Evolutionary conservation across 2,888 invertebrate species (phyloP).

Genomic region (Rhagophthalmus giganteus): DNA sequence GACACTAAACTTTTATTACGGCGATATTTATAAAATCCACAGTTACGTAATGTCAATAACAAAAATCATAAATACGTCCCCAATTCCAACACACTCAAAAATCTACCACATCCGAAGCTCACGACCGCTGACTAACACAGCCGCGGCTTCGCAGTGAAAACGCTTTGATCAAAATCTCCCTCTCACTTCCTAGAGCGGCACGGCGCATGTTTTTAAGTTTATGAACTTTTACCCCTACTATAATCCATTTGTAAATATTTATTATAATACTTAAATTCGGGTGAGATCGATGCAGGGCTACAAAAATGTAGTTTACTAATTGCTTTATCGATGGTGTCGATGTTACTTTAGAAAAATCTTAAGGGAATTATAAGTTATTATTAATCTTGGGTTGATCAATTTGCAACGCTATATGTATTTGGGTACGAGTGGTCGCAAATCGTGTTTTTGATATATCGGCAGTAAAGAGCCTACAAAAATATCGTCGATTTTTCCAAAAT

Average conservation of each 20-base stretch:
- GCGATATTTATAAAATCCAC: constrained; percentile 15
- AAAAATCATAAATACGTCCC: constrained; percentile 20
- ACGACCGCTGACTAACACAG: constrained; percentile 25
- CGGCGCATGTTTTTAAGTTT: constrained; percentile 22
- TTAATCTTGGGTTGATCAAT: no score
- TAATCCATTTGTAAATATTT: constrained; percentile 4
- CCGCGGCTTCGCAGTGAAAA: constrained; percentile 27
- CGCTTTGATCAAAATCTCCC: constrained; percentile 30
- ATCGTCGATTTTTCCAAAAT: no score
- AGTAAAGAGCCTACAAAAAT: no score
- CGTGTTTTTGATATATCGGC: no score
- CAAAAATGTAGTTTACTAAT: no score
- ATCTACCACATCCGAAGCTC: constrained; percentile 12
- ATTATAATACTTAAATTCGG: no score
- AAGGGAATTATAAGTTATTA: no score
- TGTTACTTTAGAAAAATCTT: no score
- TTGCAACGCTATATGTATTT: no score
- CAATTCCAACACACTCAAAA: constrained; percentile 9
- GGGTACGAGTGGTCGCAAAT: no score
- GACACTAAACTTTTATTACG: constrained; percentile 14
- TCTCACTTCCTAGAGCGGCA: constrained; percentile 16
- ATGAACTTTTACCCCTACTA: constrained; percentile 11
- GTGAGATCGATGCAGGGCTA: no score
- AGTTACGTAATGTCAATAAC: constrained; percentile 19
- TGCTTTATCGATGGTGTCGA: no score